phyloP scores from a whole-genome alignment of 2,113 vertebrate species.

The Eudyptes chrysolophus region DNA sequence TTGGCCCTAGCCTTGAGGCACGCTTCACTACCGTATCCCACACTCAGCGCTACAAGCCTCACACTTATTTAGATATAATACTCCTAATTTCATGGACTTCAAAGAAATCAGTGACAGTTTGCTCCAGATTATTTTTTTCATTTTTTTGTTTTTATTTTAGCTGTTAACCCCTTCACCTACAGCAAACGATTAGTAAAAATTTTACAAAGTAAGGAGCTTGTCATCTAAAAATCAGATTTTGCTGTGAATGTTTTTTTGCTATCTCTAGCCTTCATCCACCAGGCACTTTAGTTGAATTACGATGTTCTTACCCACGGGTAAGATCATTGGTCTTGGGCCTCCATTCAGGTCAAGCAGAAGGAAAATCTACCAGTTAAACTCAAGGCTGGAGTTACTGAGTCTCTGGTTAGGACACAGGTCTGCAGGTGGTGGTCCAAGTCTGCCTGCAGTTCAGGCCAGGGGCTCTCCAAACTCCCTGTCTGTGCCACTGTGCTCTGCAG shows the following conservation, averaged over 20 bases:
- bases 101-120: not conserved
- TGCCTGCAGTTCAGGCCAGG: not conserved
- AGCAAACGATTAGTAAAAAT: not conserved
- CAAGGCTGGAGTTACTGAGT: not conserved
- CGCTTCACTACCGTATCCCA: not conserved
- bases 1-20: not conserved
- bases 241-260: not conserved
- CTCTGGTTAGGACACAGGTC: too few relatives aligned
- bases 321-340: not conserved
- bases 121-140: not conserved
- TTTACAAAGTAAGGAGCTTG: not conserved
- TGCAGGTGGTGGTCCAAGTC: not conserved
- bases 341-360: not conserved
- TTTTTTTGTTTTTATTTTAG: not conserved
- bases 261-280: not conserved
- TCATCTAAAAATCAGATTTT: not conserved
- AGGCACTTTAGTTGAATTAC: not conserved
- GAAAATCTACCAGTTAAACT: not conserved
- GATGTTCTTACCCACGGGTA: not conserved
- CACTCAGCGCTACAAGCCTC: not conserved
- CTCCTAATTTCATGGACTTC: not conserved
- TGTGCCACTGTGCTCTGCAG: not conserved
- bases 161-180: not conserved
- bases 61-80: rapidly evolving
- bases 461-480: not conserved